A percentile compares a stretch with the other conserved stretches of the same genome.
Conservation (phyloP, 2,113 vertebrate species). For the Plotosus lineatus region DNA sequence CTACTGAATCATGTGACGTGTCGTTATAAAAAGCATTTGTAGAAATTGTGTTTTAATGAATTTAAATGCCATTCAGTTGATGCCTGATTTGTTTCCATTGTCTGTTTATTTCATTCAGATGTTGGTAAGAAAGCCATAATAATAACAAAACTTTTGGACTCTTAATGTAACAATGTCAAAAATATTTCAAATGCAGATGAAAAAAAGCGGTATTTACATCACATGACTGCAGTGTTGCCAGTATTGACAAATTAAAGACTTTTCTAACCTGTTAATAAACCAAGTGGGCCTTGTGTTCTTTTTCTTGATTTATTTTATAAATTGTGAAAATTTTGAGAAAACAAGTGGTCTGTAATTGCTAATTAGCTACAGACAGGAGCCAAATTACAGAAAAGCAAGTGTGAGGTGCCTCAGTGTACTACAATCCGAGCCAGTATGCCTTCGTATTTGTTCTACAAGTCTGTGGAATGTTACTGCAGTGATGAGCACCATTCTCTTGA, state of each 20-base stretch:
- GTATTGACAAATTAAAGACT: conserved; percentile 67
- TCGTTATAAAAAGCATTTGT: too few relatives aligned
- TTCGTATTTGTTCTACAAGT: too few relatives aligned
- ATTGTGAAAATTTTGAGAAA: conserved; percentile 57
- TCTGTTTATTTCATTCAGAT: conserved; percentile 44
- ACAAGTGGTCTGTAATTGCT: background rate
- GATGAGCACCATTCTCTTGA: background rate
- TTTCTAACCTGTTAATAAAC: conserved; percentile 50
- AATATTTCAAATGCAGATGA: conserved; percentile 26
- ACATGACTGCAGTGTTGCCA: conserved; percentile 24
- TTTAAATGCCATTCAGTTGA: background rate
- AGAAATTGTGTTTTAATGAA: background rate
- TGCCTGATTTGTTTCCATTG: background rate
- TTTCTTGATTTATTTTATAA: background rate
- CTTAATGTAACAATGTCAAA: conserved; percentile 45
- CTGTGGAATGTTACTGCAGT: background rate
- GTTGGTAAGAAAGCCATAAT: conserved; percentile 6
- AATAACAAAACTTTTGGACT: conserved; percentile 36
- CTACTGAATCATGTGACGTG: background rate
- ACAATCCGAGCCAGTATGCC: too few relatives aligned
- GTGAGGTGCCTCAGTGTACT: background rate
- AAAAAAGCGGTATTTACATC: conserved; percentile 62
- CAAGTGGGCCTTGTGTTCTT: conserved; percentile 49
- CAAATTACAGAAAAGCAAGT: background rate
- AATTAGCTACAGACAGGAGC: background rate